These are phyloP conservation scores for Brenthis hecate DNA, from an alignment of 2,888 invertebrate species.

Conservation along the genomic window DNA sequence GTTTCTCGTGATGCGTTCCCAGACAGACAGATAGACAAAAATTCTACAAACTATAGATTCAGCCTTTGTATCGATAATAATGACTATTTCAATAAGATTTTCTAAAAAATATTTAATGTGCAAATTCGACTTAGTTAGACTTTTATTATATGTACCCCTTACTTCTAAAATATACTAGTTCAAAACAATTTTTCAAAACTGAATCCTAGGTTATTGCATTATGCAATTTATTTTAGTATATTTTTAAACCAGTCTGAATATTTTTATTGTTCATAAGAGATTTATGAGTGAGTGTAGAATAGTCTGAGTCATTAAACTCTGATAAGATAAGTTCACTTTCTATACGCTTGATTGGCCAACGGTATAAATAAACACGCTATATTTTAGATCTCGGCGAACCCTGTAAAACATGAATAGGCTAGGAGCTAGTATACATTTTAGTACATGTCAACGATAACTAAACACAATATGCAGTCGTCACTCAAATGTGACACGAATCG, in stretches of 20 bases:
- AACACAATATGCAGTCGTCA: not conserved
- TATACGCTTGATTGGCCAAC: conserved; percentile 36
- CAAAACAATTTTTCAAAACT: no score
- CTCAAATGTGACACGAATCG: conserved; percentile 20
- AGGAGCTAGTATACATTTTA: conserved; percentile 25
- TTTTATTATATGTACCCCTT: no score
- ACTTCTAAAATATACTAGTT: no score
- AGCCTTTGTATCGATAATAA: no score
- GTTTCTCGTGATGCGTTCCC: no score
- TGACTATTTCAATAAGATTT: no score
- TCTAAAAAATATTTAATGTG: no score
- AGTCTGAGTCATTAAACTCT: conserved; percentile 29
- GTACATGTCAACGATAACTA: conserved; percentile 26
- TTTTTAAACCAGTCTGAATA: not conserved
- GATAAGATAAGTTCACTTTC: conserved; percentile 36
- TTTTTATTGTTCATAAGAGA: conserved; percentile 23
- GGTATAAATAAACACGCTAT: conserved; percentile 32
- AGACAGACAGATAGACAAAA: no score
- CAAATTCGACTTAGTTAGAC: no score
- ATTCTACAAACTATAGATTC: no score
- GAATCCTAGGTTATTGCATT: no score
- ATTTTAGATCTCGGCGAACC: conserved; percentile 22
- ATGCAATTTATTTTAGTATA: not conserved
- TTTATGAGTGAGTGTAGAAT: conserved; percentile 28
- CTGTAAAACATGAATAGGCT: conserved; percentile 30